Evolutionary conservation across 2,888 invertebrate genomes (phyloP).

Genomic region (Eupithecia subumbrata): DNA sequence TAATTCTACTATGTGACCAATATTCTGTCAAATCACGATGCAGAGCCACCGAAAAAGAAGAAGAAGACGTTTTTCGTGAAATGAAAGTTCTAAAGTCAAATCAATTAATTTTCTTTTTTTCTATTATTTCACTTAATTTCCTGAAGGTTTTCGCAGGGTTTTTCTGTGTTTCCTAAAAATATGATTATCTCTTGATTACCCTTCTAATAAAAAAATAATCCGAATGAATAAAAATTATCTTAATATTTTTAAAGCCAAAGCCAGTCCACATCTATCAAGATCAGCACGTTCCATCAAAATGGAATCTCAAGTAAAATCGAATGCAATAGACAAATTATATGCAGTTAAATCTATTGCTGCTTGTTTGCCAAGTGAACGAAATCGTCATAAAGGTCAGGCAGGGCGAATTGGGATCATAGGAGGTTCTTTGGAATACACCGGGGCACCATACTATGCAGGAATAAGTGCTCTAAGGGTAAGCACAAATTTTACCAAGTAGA

Average conservation of each 20-base stretch:
- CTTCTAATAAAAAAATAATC: background rate
- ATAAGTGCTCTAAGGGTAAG: slow-evolving; percentile 91
- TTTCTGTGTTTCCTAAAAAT: background rate
- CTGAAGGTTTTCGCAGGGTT: background rate
- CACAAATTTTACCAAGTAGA: slow-evolving; percentile 15
- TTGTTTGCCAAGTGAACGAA: slow-evolving; percentile 86
- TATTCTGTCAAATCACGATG: too few species aligned
- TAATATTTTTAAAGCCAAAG: background rate
- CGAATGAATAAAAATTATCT: background rate
- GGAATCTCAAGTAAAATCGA: slow-evolving; percentile 24
- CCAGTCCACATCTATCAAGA: background rate
- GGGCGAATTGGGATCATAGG: slow-evolving; percentile 97
- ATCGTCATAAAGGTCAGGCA: slow-evolving; percentile 94
- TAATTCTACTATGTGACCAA: too few species aligned
- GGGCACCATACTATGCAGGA: slow-evolving; percentile 98
- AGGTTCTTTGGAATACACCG: slow-evolving; percentile 97
- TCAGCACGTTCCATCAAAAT: slow-evolving; percentile 25
- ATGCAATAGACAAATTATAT: slow-evolving; percentile 32
- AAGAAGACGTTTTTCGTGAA: too few species aligned
- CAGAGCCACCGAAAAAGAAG: too few species aligned
- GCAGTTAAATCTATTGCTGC: slow-evolving; percentile 55
- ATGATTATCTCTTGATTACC: background rate
- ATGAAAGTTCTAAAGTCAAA: too few species aligned
- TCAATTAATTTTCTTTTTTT: too few species aligned
- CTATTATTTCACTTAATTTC: too few species aligned